Evolutionary conservation across 1,140 invertebrate genomes (phyloP).

Genomic region (Ostrea denselamellosa): DNA sequence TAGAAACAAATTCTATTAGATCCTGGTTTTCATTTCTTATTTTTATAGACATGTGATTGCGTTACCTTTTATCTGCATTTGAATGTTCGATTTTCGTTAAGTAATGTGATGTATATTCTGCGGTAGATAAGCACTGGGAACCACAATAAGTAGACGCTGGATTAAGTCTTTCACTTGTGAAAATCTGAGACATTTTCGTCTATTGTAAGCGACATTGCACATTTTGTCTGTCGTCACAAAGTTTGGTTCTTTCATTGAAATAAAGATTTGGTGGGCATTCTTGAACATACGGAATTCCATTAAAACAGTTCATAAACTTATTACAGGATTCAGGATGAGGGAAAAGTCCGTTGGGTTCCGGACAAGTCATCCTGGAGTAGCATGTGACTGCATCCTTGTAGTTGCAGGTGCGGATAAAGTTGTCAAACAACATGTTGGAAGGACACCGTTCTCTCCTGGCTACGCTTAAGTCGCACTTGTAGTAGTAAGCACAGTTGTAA

Average conservation of each 20-base stretch:
- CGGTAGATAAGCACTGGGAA: slow-evolving; percentile 31
- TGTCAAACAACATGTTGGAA: slow-evolving; percentile 61
- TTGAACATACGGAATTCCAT: slow-evolving; percentile 62
- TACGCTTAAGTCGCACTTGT: slow-evolving; percentile 54
- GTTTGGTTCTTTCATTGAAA: slow-evolving; percentile 53
- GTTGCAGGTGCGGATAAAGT: slow-evolving; percentile 59
- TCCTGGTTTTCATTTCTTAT: not conserved
- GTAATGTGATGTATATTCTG: not conserved
- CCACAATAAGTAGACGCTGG: not conserved
- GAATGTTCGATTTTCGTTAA: not conserved
- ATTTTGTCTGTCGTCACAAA: slow-evolving; percentile 49
- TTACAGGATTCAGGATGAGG: slow-evolving; percentile 59
- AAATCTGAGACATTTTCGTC: slow-evolving; percentile 6
- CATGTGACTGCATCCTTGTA: slow-evolving; percentile 61
- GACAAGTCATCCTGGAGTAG: slow-evolving; percentile 59
- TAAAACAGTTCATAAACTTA: slow-evolving; percentile 64
- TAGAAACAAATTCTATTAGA: not conserved
- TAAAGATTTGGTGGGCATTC: slow-evolving; percentile 52
- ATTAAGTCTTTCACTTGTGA: slow-evolving; percentile 16
- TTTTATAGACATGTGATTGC: not conserved
- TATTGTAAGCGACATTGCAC: slow-evolving; percentile 31
- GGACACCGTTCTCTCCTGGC: slow-evolving; percentile 57
- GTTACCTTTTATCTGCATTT: not conserved
- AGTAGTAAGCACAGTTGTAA: slow-evolving; percentile 63
- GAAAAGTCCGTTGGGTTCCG: slow-evolving; percentile 58